Conservation (phyloP, 2,888 invertebrate genomes). For the Plagodis dolabraria region DNA sequence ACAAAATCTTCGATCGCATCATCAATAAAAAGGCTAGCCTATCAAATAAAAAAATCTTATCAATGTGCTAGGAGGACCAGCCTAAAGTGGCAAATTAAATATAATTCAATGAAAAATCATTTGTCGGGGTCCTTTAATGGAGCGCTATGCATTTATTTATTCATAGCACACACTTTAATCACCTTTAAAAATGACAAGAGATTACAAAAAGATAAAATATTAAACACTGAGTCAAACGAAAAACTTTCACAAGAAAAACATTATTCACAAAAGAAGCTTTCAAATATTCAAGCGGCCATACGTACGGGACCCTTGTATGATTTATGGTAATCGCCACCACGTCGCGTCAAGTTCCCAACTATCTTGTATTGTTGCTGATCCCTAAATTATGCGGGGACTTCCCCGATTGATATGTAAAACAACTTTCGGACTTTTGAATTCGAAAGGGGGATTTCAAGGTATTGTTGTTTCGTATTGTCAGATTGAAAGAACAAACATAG, state of each 20-base stretch:
- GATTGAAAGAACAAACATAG: too few relatives aligned
- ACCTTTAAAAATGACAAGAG: slow-evolving; percentile 4
- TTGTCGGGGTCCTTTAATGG: too few relatives aligned
- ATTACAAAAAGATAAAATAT: slow-evolving; percentile 21
- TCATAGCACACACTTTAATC: neutral
- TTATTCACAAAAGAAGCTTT: slow-evolving; percentile 35
- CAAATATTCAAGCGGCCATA: slow-evolving; percentile 53
- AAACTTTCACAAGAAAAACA: slow-evolving; percentile 13
- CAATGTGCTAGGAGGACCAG: too few relatives aligned
- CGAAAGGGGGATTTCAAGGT: slow-evolving; percentile 14
- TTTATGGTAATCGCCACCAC: slow-evolving; percentile 62
- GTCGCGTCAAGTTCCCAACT: slow-evolving; percentile 47
- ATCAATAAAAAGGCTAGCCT: too few relatives aligned
- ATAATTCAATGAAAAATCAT: too few relatives aligned
- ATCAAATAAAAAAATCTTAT: too few relatives aligned
- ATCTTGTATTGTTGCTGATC: slow-evolving; percentile 46
- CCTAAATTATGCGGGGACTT: slow-evolving; percentile 36
- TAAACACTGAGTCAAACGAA: slow-evolving; percentile 11
- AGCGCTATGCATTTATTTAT: too few relatives aligned
- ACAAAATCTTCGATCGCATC: too few relatives aligned
- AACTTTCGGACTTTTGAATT: slow-evolving; percentile 32
- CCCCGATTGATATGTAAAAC: slow-evolving; percentile 30
- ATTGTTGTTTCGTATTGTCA: slow-evolving; percentile 1
- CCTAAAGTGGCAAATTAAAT: too few relatives aligned
- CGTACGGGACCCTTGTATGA: slow-evolving; percentile 49